Base-by-base conservation (phyloP, 1,140 invertebrate species). In the Papilio machaon region DNA sequence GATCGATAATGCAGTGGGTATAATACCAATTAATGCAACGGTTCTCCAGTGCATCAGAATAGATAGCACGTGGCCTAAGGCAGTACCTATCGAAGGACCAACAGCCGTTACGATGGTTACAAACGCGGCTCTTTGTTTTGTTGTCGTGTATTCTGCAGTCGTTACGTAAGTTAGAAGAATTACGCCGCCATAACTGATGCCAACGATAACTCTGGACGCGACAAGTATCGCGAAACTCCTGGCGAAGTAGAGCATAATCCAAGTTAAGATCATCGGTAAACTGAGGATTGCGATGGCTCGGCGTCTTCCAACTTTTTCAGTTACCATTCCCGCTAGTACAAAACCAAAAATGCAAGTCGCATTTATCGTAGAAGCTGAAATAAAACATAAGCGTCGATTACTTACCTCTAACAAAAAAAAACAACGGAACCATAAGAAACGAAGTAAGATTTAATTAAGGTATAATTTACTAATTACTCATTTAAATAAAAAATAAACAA, bases 1-100 rank as follows among this genome's bases (percentile, higher is more conserved):
- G 17, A 76, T 67, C 0, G 74, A 83, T 13, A 85, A 67, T 7
- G 52, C 9, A 6, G 81, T 47, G 1, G 85, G 84, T 43, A 83
- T 75, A 13, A 85, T 81, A 1, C 84, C 82, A 13, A 86, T 79
- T 17, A 86, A 73, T 11, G 82, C 82, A 17, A 85, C 84, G 10
- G 43, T 81, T 80, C 84, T 81, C 85, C 85, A 86, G 74, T 85
- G 81, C 19, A 82, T 60, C n/a, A 85, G 9, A 43, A 84, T 80
- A 10, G 83, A 82, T 19, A 85, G 77, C 11, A 83, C 30, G 30
- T 86, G 85, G 1, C 81, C 82, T 30, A 85, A 23, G 13, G 80
- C 19, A 1, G 81, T 83, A 1, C 85, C 85, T 23, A 84, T 15
- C 19, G 81, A 76, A 11, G 83, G 81, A 6, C 82, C 81, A 17